Evolutionary conservation across 1,140 invertebrate genomes (phyloP), one percentile per base, ranked within the genome.

Genomic region (Cotesia vestalis): DNA sequence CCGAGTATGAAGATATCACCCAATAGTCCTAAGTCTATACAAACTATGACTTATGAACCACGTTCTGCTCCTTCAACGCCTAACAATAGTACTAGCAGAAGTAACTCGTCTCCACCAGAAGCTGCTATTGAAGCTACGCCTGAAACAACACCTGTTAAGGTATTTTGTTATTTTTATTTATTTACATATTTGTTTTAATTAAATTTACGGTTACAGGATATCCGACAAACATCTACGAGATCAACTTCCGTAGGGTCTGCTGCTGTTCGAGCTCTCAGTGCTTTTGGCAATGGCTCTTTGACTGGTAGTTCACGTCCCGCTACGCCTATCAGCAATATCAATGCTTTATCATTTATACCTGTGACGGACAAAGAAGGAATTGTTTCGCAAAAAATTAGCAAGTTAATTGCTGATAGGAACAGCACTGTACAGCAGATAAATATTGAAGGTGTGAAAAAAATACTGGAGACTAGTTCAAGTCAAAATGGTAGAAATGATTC

Each of bases 121-220:
- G 92, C 94, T 9, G 94, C 94, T 46, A 91, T 95, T 36, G 94
- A 95, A 88, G 94, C 94, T 4, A 95, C 94, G 6, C 94, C 94
- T 3, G 94, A 95, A 88, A 95, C 94, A 35, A 96, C 94, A 36
- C 94, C 94, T 1, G 89, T 95, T 0, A 94, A 94, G 81, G 93
- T 89, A 90, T 6, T 71, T 40, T 6, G 20, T 38, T 63, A 14
- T 14, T 20, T 20, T n/a, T 36, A 51, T 27, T 27, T 64, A 14
- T 51, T 73, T 36, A 59, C 27, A 63, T 76, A 34, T 34, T 60
- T 17, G 34, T 14, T 55, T 40, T 35, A 46, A 34, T 27, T 40
- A 4, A n/a, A 14, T 46, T 71, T 62, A 12, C 52, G 57, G 5
- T 63, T 1, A 12, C 66, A 88, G 86, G 87, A 87, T 78, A 71